Base-by-base conservation (phyloP, 2,888 invertebrate genomes). In the Diogma glabrata region DNA sequence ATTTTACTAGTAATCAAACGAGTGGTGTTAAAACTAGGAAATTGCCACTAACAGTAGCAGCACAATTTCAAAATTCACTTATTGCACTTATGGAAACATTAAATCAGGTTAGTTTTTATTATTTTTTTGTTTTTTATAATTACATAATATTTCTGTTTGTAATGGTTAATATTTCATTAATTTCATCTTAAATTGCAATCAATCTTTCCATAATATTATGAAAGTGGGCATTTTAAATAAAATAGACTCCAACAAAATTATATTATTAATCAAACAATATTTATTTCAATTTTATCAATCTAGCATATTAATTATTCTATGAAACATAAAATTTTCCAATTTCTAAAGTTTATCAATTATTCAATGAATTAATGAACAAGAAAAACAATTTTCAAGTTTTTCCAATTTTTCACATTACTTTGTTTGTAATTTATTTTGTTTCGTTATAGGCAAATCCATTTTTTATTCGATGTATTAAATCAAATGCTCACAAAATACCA, bases 61-160 rank as follows among this genome's bases (percentile, higher is more conserved):
- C 91, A 12, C 95, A 96, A 72, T 96, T 96, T 70, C 88, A 93
- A 69, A 88, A 88, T 69, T 93, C 93, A 47, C 73, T 96, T 50
- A 87, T 88, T 56, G 84, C 88, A 26, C 74, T 96, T 40, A 94
- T 96, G 93, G 89, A 89, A 61, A 93, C 94, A 0, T 72, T 96
- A 47, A 91, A 91, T 67, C 88, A 92, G 54, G 62, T 62, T 40
- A 52, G 51, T 50, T 26, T 38, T 8, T 3, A 8, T 10, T 47
- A 36, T 30, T 14, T 22, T 26, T 19, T 38, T 26, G 17, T 26
- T 3, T 14, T 46, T 4, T 4, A n/a, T 43, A 14, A 7, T 43
- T 33, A 12, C 2, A 36, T 36, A 7, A 36, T 12, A 33, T 36
- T 36, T 4, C 16, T n/a, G 23, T 43, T 22, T 43, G 20, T 43